Evolutionary conservation across 2,888 invertebrate species (phyloP), one percentile per base, ranked within the genome.

Genomic region (Philopedon plagiatum): DNA sequence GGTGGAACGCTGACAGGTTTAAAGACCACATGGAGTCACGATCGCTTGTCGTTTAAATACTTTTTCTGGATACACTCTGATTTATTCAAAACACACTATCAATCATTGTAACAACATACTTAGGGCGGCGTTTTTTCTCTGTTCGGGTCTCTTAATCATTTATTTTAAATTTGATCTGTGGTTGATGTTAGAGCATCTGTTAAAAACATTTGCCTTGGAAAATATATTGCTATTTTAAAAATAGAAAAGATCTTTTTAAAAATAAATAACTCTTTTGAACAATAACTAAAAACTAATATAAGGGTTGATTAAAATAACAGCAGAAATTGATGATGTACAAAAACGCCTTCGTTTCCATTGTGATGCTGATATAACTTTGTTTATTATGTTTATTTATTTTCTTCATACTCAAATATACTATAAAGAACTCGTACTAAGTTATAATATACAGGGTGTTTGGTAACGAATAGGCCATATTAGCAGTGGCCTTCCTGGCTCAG

Each of bases 71-170:
- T 62, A 26, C 44, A 46, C 63, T 46, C 54, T 72, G 72, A 72
- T 72, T 72, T 72, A 72, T 72, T 72, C 72, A 63, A 56, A 72
- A 67, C 57, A 49, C 58, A 72, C 58, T 26, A 72, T 72, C 72
- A 72, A 72, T 72, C 72, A 67, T 67, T 62, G 72, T 72, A 67
- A 67, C 72, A 72, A 72, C 67, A 72, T 72, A 72, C 66, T 72
- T 72, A 67, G 67, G 72, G 62, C 23, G 62, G 18, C 60, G 18
- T 44, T 72, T 67, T 63, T 67, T 56, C n/a, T 57, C 23, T 13
- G 57, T 51, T 54, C 18, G 62, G 41, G 32, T 23, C 29, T 56
- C 62, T 69, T 44, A 56, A 56, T 69, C 62, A 57, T 69, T 69
- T 69, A 56, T 69, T 69, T 56, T 29, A n/a, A 13, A 39, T 49